Evolutionary conservation across 2,113 vertebrate genomes (phyloP).

Genomic region (Pyxicephalus adspersus): DNA sequence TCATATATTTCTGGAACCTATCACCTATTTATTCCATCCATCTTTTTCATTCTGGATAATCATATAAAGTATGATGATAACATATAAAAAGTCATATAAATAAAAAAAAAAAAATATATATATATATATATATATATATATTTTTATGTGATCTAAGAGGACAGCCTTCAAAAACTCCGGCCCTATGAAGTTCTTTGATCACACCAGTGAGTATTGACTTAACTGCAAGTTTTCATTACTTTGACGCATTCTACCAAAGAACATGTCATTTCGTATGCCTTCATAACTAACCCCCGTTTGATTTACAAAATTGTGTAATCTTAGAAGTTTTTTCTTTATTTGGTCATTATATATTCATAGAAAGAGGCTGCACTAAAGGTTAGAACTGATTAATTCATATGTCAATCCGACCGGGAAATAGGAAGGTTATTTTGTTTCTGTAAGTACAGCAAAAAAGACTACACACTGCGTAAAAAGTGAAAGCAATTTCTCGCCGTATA

Average conservation of each 20-base stretch:
- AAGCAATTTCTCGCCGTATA: conserved; percentile 2
- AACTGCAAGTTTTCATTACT: neutral
- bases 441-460: conserved; percentile 26
- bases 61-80: too few relatives aligned
- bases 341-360: conserved; percentile 26
- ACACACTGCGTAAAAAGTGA: neutral
- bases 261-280: neutral
- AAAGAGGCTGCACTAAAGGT: conserved; percentile 22
- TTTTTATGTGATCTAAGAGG: neutral
- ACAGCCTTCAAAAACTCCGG: neutral
- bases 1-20: too few relatives aligned
- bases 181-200: neutral
- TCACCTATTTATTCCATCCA: too few relatives aligned
- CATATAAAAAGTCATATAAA: neutral
- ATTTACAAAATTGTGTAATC: conserved; percentile 4
- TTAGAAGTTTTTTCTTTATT: neutral
- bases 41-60: too few relatives aligned
- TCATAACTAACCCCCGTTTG: neutral
- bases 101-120: too few relatives aligned
- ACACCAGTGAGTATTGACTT: neutral
- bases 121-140: neutral
- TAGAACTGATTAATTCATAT: conserved; percentile 12
- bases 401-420: conserved; percentile 39
- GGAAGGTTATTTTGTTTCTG: conserved; percentile 32
- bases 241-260: neutral